Evolutionary conservation across 2,113 vertebrate genomes (phyloP).

Genomic region (Crypturellus undulatus): DNA sequence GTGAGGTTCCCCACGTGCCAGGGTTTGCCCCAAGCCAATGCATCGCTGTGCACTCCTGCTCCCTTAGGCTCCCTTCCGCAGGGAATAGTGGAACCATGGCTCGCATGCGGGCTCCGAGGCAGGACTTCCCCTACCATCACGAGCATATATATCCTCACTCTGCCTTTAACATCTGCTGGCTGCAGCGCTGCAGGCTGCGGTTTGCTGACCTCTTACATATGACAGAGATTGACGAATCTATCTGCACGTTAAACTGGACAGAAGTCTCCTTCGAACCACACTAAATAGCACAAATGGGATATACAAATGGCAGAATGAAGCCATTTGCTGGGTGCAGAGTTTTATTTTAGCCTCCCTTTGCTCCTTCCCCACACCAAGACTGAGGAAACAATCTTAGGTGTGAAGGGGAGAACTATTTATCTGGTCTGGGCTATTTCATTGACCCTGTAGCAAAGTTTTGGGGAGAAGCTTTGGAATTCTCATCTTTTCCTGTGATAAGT

Average conservation of each 20-base stretch:
- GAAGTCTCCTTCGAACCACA: not conserved
- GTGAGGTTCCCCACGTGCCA: not conserved
- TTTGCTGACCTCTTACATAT: rapidly evolving
- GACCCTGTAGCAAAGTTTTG: not conserved
- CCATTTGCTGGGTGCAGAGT: not conserved
- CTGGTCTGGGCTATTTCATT: not conserved
- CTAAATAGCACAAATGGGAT: not conserved
- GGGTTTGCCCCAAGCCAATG: rapidly evolving
- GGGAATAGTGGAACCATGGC: not conserved
- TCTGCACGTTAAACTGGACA: not conserved
- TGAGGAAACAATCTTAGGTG: not conserved
- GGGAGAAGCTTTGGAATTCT: not conserved
- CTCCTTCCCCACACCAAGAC: not conserved
- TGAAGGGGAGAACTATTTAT: not conserved
- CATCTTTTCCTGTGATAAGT: not conserved
- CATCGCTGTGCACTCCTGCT: rapidly evolving
- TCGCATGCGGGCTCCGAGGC: not conserved
- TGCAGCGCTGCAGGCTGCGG: rapidly evolving
- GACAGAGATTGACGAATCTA: rapidly evolving
- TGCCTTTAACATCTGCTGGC: rapidly evolving
- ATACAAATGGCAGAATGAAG: not conserved
- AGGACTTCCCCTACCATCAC: not conserved
- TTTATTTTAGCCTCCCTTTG: not conserved
- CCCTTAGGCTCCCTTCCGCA: not conserved
- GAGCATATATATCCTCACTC: not conserved